Base-by-base conservation (phyloP, 1,140 invertebrate genomes). In the Lepidurus arcticus region DNA sequence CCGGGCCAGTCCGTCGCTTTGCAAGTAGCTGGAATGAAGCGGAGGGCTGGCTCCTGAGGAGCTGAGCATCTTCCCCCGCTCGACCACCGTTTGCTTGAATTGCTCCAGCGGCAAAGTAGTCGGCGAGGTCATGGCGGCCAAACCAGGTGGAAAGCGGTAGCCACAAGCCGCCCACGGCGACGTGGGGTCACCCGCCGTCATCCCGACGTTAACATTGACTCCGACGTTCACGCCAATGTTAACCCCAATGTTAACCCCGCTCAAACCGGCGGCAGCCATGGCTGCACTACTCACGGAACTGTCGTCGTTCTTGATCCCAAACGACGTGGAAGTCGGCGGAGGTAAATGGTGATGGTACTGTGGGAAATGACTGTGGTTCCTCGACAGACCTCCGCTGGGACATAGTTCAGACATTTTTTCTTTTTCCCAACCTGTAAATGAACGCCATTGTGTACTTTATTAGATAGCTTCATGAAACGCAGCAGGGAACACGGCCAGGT, bases 321-420 rank as follows among this genome's bases (percentile, higher is more conserved):
- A 65, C 8, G 53, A 10, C 9, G 53, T 7, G 13, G 53, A 65
- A 21, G 53, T 65, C 53, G 53, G 21, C 13, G 53, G 53, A 21
- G 53, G 21, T 65, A 65, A 65, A 65, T 65, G 53, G 53, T 65
- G 53, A 21, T 65, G 53, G 53, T 65, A 65, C 53, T 65, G 53
- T 65, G 53, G 53, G 53, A 65, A 65, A 21, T 65, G 53, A 65
- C 53, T 65, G 53, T 65, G 53, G 21, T 65, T 65, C 21, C 53
- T 21, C 0, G 53, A 65, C 2, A 65, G 53, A 65, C 53, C 53
- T 1, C 53, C 53, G 53, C 9, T 65, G 13, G 53, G 53, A 21
- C 53, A 65, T 65, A 65, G 1, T 65, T 65, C 53, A 0, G 53
- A 65, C 53, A 65, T 65, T 65, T 65, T 47, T 65, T 21, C 16